Evolutionary conservation across 1,140 invertebrate genomes (phyloP), one percentile per base, ranked within the genome.

Genomic region (Zaprionus ghesquierei): DNA sequence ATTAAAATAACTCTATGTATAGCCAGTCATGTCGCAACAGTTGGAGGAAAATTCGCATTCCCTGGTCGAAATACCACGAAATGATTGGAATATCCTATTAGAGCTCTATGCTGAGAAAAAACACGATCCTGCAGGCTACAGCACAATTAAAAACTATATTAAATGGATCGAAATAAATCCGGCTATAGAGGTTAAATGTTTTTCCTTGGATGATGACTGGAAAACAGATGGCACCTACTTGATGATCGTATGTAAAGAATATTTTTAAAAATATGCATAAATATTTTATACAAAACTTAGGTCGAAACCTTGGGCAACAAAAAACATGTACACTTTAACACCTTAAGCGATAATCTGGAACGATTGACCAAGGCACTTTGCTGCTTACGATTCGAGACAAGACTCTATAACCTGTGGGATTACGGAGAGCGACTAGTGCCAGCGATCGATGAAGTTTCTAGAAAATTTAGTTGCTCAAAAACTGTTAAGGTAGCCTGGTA

Each of bases 131-230:
- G 64, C 35, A 6, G 75, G 75, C 6, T 87, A 77, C 62, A 41
- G 60, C 27, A 71, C 51, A n/a, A 46, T 91, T 6, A 65, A 76
- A 13, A 80, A 75, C 53, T 79, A 74, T 25, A 89, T 90, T 2
- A 31, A 79, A 2, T 90, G 89, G 84, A 44, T 58, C 8, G 22
- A 71, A 10, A 50, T 56, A n/a, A 69, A 86, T 5, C 75, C 79
- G 0, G 41, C 69, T 5, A n/a, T 78, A 0, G 20, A 78, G n/a
- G 35, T 80, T 0, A 75, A 60, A 25, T 68, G 82, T 33, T 76
- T 70, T n/a, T 75, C 87, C 0, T 41, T 92, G 2, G 78, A 90
- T 18, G 89, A 74, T 3, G 75, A 90, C 22, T 86, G 81, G 81
- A 22, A 69, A 23, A 44, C 5, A 4, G 81, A 86, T 41, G 81